Evolutionary conservation across 2,113 vertebrate species (phyloP).

Genomic region (Istiophorus platypterus): DNA sequence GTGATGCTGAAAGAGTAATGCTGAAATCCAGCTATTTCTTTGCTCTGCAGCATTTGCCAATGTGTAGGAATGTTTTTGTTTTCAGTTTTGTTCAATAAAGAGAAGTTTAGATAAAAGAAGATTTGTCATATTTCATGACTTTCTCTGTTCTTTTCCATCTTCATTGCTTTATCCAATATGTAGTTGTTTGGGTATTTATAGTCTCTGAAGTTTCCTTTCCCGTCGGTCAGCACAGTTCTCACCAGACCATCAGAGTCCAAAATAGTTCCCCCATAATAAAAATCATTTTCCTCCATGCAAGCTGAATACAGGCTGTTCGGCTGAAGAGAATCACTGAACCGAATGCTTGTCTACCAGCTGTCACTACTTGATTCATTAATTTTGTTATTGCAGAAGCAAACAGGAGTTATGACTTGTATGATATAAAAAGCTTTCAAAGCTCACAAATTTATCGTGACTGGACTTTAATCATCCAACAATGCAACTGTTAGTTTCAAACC

Average conservation of each 20-base stretch:
- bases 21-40: neutral
- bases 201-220: constrained; percentile 47
- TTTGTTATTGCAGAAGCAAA: constrained; percentile 36
- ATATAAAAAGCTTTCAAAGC: constrained; percentile 52
- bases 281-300: constrained; percentile 17
- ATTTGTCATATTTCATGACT: constrained; percentile 6
- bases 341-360: constrained; percentile 64
- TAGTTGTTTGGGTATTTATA: constrained; percentile 41
- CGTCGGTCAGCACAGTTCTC: constrained; percentile 20
- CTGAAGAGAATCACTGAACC: constrained; percentile 60
- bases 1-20: neutral
- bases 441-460: constrained; percentile 24
- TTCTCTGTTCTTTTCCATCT: constrained; percentile 38
- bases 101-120: constrained; percentile 7
- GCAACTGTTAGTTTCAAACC: constrained; percentile 27
- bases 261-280: constrained; percentile 50
- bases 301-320: constrained; percentile 37
- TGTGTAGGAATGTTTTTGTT: constrained; percentile 39
- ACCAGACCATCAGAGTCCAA: constrained; percentile 39
- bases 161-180: constrained; percentile 34
- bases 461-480: constrained; percentile 29
- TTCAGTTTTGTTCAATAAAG: constrained; percentile 15
- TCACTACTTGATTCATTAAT: constrained; percentile 53
- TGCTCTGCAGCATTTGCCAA: constrained; percentile 12
- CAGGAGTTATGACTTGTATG: constrained; percentile 33